Base-by-base conservation (phyloP, 2,113 vertebrate species). In the Ictidomys tridecemlineatus region DNA sequence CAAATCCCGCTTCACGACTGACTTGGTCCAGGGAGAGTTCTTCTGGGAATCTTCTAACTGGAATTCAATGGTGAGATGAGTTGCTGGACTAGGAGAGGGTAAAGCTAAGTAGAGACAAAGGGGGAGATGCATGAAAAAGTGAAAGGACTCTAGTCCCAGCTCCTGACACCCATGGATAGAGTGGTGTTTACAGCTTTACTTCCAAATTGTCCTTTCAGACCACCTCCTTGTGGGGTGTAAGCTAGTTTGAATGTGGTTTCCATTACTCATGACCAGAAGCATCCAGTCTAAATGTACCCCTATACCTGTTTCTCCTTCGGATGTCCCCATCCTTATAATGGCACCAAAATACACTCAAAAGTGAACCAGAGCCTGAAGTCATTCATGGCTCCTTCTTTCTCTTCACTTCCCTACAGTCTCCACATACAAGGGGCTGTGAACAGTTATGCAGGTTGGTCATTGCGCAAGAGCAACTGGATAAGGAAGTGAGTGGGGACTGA, bases 41-140 rank as follows among this genome's bases (percentile, higher is more conserved):
- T 78, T 87, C 34, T 42, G 56, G 91, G 61, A 56, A 85, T 85
- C 76, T 92, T 93, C 77, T 45, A 73, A 20, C 30, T 67, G 8
- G 70, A 63, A 45, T 86, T 86, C 61, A 93, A 65, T 53, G 56
- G 51, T 63, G 63, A 87, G 70, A 74, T 18, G 51, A 69, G 45
- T 70, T 83, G 45, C 84, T 92, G 56, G 58, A 58, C 16, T 30
- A 53, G 17, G 37, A 53, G 26, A 61, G 5, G 17, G 12, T 30
- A 8, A 86, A 78, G 76, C 61, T 53, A 32, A 63, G 34, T 26
- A 53, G n/a, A 84, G 30, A 24, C 12, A 69, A 20, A 30, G 70
- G 56, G n/a, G 12, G 28, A 51, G 3, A 1, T 8, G 17, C 17
- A 12, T 14, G 8, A 1, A 37, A 32, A 11, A 53, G 28, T 1